Evolutionary conservation across 2,888 invertebrate genomes (phyloP).

Genomic region (Hirtodrosophila cameraria): DNA sequence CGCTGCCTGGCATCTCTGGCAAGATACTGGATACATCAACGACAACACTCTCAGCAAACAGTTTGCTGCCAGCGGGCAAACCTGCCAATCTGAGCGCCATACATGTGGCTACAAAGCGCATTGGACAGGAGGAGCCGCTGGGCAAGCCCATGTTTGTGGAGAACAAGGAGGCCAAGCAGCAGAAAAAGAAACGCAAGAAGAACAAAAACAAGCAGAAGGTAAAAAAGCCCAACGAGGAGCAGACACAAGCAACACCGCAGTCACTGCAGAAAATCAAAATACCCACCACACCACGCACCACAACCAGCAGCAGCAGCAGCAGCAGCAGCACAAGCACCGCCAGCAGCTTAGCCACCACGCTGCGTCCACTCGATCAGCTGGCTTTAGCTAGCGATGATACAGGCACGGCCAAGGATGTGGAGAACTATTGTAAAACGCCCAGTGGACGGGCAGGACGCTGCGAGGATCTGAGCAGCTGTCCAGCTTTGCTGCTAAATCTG

Average conservation of each 20-base stretch:
- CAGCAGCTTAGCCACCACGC: constrained; percentile 32
- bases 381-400: constrained; percentile 84
- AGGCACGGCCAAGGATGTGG: constrained; percentile 85
- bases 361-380: constrained; percentile 63
- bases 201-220: constrained; percentile 80
- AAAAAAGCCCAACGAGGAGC: constrained; percentile 79
- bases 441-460: constrained; percentile 92
- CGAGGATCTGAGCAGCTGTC: constrained; percentile 94
- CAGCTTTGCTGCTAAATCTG: constrained; percentile 92
- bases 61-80: constrained; percentile 60
- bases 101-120: constrained; percentile 70
- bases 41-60: constrained; percentile 61
- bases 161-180: constrained; percentile 82
- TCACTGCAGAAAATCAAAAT: constrained; percentile 70
- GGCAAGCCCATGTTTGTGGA: constrained; percentile 78
- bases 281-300: constrained; percentile 80
- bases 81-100: constrained; percentile 59
- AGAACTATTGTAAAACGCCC: constrained; percentile 91
- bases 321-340: constrained; percentile 27
- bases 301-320: constrained; percentile 28
- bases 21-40: constrained; percentile 66
- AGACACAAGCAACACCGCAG: constrained; percentile 34
- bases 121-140: constrained; percentile 55
- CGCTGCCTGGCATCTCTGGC: constrained; percentile 47
- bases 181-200: constrained; percentile 80